Evolutionary conservation across 2,797 vertebrate genomes (phyloP).

Genomic region (Prunella strophiata): DNA sequence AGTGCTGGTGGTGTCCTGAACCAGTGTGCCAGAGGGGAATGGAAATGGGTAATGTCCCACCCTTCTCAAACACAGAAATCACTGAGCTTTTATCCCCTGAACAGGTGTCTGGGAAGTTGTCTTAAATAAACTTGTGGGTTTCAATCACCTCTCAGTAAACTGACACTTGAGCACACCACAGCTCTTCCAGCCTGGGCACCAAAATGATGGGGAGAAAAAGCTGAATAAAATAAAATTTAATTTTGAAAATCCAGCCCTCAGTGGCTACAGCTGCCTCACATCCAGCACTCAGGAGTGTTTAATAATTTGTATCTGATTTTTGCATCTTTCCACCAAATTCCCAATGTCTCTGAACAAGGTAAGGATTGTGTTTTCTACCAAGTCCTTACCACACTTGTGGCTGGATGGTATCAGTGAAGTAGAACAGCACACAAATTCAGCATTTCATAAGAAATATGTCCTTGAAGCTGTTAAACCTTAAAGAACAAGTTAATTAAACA

Average conservation of each 20-base stretch:
- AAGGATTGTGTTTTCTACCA: not conserved
- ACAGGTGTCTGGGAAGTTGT: not conserved
- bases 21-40: not conserved
- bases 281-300: not conserved
- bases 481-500: constrained; percentile 2
- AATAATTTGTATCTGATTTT: rapidly evolving
- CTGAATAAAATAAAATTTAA: not conserved
- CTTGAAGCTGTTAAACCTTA: not conserved
- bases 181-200: not conserved
- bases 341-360: not conserved
- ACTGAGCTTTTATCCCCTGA: not conserved
- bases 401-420: not conserved
- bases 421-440: not conserved
- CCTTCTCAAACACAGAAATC: not conserved
- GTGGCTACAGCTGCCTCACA: not conserved
- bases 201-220: not conserved
- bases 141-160: not conserved
- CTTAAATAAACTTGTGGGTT: not conserved
- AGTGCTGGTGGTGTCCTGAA: not conserved
- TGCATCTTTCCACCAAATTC: not conserved
- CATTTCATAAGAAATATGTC: not conserved
- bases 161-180: not conserved
- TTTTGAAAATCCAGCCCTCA: not conserved
- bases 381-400: not conserved
- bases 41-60: not conserved